These are phyloP conservation scores for Acridotheres tristis DNA, from an alignment of 2,797 vertebrate species.

Conservation along the genomic window DNA sequence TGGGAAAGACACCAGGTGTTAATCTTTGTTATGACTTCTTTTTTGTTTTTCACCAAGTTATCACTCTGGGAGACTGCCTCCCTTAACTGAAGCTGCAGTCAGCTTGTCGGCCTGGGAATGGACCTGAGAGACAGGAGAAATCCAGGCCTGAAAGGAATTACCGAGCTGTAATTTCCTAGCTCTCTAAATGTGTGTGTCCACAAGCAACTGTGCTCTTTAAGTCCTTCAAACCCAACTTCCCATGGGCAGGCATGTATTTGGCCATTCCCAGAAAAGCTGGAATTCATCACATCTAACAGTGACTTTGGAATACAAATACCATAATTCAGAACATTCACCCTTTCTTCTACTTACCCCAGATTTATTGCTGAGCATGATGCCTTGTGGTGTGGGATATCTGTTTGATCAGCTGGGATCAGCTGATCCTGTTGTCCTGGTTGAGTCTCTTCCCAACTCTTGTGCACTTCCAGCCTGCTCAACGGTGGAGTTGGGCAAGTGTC, in stretches of 20 bases:
- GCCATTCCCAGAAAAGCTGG: rapidly evolving
- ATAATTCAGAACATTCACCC: background rate
- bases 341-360: background rate
- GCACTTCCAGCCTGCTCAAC: background rate
- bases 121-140: too few species aligned
- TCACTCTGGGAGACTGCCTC: too few species aligned
- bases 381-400: rapidly evolving
- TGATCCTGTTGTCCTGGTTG: background rate
- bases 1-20: too few species aligned
- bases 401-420: background rate
- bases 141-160: too few species aligned
- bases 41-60: too few species aligned
- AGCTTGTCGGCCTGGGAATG: too few species aligned
- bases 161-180: too few species aligned
- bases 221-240: background rate
- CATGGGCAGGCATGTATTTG: background rate
- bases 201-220: too few species aligned
- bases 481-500: background rate
- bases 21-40: too few species aligned
- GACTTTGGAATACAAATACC: background rate
- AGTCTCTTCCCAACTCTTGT: background rate
- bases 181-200: too few species aligned
- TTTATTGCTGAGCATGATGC: background rate
- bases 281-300: background rate
- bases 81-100: too few species aligned